phyloP scores from a whole-genome alignment of 2,113 vertebrate species.

The Gallinago jamesoni region DNA sequence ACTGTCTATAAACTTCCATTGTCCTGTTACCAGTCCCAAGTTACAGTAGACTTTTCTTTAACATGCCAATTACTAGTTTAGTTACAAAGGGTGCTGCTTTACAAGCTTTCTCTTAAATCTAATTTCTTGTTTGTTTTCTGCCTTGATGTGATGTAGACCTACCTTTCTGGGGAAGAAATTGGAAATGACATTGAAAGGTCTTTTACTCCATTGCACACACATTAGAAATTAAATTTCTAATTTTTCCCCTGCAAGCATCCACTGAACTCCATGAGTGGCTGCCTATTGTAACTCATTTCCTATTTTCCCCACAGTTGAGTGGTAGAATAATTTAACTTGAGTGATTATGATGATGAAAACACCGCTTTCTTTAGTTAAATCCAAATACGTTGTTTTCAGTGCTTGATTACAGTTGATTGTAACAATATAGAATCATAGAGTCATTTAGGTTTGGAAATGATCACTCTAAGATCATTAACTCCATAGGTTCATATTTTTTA shows the following conservation, averaged over 20 bases:
- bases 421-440: not conserved
- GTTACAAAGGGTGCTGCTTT: not conserved
- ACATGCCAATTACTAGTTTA: accelerated
- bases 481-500: not conserved
- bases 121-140: not conserved
- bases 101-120: not conserved
- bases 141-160: not conserved
- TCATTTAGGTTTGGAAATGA: not conserved
- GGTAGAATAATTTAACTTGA: not conserved
- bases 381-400: not conserved
- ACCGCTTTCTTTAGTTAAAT: not conserved
- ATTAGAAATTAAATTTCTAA: not conserved
- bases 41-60: not conserved
- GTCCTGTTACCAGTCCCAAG: not conserved
- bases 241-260: not conserved
- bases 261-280: not conserved
- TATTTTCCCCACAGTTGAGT: not conserved
- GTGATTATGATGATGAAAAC: not conserved
- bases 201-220: not conserved
- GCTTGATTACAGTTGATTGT: not conserved
- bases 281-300: not conserved
- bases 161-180: not conserved
- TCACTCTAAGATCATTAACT: not conserved
- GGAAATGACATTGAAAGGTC: not conserved
- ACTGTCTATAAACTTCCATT: too few relatives aligned